Base-by-base conservation (phyloP, 1,140 invertebrate species). In the Drosophila mojavensis region DNA sequence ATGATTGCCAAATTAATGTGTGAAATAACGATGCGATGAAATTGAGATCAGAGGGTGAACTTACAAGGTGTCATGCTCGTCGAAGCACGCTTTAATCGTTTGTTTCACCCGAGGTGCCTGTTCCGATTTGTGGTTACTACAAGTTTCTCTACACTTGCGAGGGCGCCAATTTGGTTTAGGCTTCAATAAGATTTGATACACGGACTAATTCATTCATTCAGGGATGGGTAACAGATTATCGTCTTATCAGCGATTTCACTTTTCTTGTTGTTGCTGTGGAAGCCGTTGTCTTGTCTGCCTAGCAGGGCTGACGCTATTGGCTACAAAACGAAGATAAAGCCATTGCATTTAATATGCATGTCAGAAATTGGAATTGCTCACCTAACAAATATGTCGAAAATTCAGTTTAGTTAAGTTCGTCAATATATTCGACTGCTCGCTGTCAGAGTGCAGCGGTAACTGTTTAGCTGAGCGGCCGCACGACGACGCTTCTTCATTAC, bases 171-270 rank as follows among this genome's bases (percentile, higher is more conserved):
- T 75, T 43, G 39, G 17, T 47, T 70, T 45, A 50, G 6, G 61
- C 55, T 47, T 36, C 28, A 82, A 43, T 73, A 65, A 71, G 45
- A 64, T 24, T 75, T 58, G 56, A 50, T 33, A 36, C 13, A 62
- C 17, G 10, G 53, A 60, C 62, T 39, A 10, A 10, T 3, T 71
- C 69, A 81, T 63, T 77, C 47, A 73, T 62, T 61, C 68, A 60
- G 24, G 48, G 41, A 20, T 28, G 30, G 41, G 67, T 4, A 11
- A 11, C 7, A 7, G 33, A 13, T 45, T 15, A 58, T 51, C 60
- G 43, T 66, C 79, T 77, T 88, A 86, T 86, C 84, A 88, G 83
- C 76, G 84, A 86, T 86, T 86, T 86, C 83, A 88, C 83, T 86
- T 86, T 86, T 77, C 50, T 66, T 67, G 43, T 41, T 45, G 55